A percentile compares a stretch with the other conserved stretches of the same genome.
phyloP scores from a whole-genome alignment of 1,140 invertebrate species.

The Pseudomyrmex concolor region DNA sequence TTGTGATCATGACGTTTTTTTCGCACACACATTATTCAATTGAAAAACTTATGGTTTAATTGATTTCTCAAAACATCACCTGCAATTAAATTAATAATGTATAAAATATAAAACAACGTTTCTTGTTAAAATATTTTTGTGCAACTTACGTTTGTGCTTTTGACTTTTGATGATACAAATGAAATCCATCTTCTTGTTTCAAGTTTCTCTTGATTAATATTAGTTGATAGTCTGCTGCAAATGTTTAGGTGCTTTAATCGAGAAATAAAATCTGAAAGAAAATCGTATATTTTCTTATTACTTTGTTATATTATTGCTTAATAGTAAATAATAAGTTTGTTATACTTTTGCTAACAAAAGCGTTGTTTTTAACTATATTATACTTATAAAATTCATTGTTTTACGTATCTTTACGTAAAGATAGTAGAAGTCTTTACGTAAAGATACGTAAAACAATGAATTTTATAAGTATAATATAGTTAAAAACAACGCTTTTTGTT shows the following conservation, averaged over 20 bases:
- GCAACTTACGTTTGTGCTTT: no score
- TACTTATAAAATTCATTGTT: neutral
- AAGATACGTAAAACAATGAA: neutral
- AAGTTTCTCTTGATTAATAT: neutral
- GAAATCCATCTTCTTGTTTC: neutral
- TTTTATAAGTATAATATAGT: neutral
- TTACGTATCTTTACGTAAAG: neutral
- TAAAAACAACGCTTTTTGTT: neutral
- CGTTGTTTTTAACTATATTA: neutral
- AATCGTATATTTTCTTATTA: neutral
- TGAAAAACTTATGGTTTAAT: neutral
- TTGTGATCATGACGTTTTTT: neutral
- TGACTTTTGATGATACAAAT: no score
- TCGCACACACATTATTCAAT: neutral
- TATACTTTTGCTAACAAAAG: neutral
- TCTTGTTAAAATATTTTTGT: no score
- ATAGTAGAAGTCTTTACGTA: no score
- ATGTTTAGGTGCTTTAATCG: neutral
- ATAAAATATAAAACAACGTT: neutral
- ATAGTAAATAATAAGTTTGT: slow-evolving; percentile 11
- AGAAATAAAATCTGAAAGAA: slow-evolving; percentile 9
- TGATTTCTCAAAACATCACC: neutral
- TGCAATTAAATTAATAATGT: neutral
- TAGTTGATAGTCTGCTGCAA: neutral
- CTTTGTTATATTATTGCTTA: neutral